Conservation (phyloP, 2,113 vertebrate species). For the Romanogobio albipinnatus region DNA sequence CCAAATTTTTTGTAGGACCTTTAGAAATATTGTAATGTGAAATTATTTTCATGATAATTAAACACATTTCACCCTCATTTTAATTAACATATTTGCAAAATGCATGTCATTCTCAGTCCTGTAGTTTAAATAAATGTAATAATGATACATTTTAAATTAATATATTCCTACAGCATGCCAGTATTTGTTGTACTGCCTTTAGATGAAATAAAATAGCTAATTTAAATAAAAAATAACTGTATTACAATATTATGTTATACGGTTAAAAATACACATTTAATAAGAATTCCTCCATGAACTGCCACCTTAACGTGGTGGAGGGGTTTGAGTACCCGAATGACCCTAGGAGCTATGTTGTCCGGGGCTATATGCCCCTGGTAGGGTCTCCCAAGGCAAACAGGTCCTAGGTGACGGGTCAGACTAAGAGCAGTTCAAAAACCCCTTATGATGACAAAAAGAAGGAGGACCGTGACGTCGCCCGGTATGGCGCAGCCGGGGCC, state of each 20-base stretch:
- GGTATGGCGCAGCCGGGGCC: too few species aligned
- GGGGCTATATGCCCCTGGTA: too few species aligned
- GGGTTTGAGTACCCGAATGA: too few species aligned
- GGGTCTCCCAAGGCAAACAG: too few species aligned
- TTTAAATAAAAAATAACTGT: too few species aligned
- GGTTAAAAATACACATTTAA: background rate
- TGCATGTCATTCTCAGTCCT: background rate
- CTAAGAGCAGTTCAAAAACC: too few species aligned
- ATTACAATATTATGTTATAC: background rate
- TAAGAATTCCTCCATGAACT: too few species aligned
- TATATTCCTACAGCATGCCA: background rate
- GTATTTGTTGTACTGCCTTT: background rate
- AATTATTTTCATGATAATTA: background rate
- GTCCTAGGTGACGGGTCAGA: too few species aligned
- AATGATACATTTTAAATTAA: background rate
- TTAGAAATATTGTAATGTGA: background rate
- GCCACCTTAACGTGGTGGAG: too few species aligned
- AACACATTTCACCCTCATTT: background rate
- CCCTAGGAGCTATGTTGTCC: too few species aligned
- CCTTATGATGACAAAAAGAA: too few species aligned
- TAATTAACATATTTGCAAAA: background rate
- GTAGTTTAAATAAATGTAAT: background rate
- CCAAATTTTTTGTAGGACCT: background rate
- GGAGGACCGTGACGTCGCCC: too few species aligned
- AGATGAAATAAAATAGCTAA: background rate